A percentile compares a stretch with the other conserved stretches of the same genome.
Conservation (phyloP, 2,797 vertebrate genomes). For the Gouania willdenowi region DNA sequence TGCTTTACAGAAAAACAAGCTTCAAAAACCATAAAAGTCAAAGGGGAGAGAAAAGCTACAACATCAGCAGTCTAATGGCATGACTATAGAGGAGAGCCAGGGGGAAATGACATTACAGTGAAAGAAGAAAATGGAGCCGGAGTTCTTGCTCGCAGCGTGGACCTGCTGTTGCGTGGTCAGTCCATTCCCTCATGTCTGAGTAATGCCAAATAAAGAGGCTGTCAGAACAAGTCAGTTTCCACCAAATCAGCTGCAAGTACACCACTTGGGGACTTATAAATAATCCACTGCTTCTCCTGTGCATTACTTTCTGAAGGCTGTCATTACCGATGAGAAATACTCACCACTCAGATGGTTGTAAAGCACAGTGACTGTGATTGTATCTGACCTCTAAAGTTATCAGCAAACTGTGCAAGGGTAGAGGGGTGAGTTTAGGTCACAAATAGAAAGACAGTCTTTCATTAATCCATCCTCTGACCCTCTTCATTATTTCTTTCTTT, state of each 20-base stretch:
- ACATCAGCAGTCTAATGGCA: neutral
- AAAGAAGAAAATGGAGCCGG: constrained; percentile 1
- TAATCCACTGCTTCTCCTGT: constrained; percentile 18
- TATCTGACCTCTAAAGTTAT: neutral
- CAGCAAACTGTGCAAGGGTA: no score
- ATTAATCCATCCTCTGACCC: no score
- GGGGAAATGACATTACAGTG: constrained; percentile 3
- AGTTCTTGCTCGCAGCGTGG: constrained; percentile 16
- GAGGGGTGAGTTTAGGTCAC: no score
- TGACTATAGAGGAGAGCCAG: constrained; percentile 2
- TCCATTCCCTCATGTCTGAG: constrained; percentile 41
- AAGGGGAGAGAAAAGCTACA: neutral
- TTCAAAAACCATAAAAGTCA: neutral
- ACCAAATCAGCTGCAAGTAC: constrained; percentile 41
- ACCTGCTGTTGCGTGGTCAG: constrained; percentile 33
- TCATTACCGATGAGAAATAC: constrained; percentile 11
- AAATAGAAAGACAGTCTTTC: no score
- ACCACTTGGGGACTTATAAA: constrained; percentile 37
- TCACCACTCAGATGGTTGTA: neutral
- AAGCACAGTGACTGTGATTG: neutral
- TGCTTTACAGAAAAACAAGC: neutral
- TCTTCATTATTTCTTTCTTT: no score
- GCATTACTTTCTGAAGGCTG: constrained; percentile 21
- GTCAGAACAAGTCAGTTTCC: constrained; percentile 52
- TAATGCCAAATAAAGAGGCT: constrained; percentile 50